A percentile compares a stretch with the other conserved stretches of the same genome.
These are phyloP conservation scores for Elmis aenea DNA, from an alignment of 2,888 invertebrate species.

Conservation along the genomic window DNA sequence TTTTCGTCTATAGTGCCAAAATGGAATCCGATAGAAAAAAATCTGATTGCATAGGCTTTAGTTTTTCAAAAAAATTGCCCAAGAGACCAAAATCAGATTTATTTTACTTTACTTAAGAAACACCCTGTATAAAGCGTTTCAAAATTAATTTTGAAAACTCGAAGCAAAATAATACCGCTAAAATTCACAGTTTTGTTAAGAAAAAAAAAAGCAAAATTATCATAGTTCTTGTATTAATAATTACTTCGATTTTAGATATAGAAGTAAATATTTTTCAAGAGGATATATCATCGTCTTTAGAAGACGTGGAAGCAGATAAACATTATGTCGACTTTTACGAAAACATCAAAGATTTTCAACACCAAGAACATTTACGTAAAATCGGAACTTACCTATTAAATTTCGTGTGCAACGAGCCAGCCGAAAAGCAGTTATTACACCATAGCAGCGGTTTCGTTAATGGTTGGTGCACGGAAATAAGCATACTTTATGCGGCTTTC, in stretches of 20 bases:
- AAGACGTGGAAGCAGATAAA: conserved; percentile 34
- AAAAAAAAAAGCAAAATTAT: too few relatives aligned
- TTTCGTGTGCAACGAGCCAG: conserved; percentile 41
- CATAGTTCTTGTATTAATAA: background rate
- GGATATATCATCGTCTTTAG: conserved; percentile 28
- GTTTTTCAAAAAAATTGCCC: too few relatives aligned
- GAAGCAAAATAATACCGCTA: too few relatives aligned
- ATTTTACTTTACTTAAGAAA: too few relatives aligned
- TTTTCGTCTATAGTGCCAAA: too few relatives aligned
- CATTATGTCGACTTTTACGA: conserved; percentile 41
- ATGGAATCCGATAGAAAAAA: too few relatives aligned
- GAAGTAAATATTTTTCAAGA: conserved; percentile 12
- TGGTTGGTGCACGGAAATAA: conserved; percentile 42
- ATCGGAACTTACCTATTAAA: conserved; percentile 36
- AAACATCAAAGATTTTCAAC: conserved; percentile 24
- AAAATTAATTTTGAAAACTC: too few relatives aligned
- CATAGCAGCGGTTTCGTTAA: conserved; percentile 29
- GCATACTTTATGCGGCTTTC: conserved; percentile 36
- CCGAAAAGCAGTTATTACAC: conserved; percentile 30
- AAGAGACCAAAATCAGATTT: too few relatives aligned
- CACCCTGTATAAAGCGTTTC: too few relatives aligned
- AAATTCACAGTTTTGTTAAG: too few relatives aligned
- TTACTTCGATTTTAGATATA: conserved; percentile 14
- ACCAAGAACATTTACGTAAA: conserved; percentile 28
- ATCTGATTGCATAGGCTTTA: too few relatives aligned